Base-by-base conservation (phyloP, 2,797 vertebrate genomes). In the Eulemur mongoz region DNA sequence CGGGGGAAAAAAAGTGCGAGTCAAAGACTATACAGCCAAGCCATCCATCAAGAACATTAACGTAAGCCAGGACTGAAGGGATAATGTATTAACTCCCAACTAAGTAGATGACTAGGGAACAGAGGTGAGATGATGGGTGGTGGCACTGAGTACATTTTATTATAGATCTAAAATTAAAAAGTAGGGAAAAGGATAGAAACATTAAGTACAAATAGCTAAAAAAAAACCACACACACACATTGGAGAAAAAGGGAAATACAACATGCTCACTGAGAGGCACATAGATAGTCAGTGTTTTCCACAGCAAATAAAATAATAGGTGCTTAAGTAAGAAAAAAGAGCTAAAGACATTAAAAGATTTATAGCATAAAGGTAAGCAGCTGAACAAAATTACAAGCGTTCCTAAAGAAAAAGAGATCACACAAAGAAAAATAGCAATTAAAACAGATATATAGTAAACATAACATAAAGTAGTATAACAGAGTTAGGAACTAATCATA, bases 371-470 rank as follows among this genome's bases (percentile, higher is more conserved):
- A 75, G 17, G n/a, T 59, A 75, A 63, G 13, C 25, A 57, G 67
- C 7, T 57, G 38, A 95, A 89, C 43, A 93, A 91, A 95, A 50
- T 69, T 76, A 78, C 2, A 30, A 78, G 93, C 57, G 54, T 81
- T 73, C 43, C 40, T 23, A 94, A 79, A 59, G 50, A 73, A 89
- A 86, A 50, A 72, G n/a, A 83, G 40, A 94, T 35, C 57, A 75
- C 25, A 45, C 63, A 17, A 93, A 70, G 63, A 85, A 63, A 78
- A 57, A 54, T 4, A 85, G 17, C 32, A 82, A 63, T 32, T 65
- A 61, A 63, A 75, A 57, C 9, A 61, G 65, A 89, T 27, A 30
- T 13, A 35, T 5, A 81, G 70, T 35, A 78, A 69, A 70, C n/a
- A 27, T 30, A 95, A 59, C 32, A 59, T 59, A 59, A 59, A n/a